Evolutionary conservation across 2,888 invertebrate genomes (phyloP).

Genomic region (Xylocampa areola): DNA sequence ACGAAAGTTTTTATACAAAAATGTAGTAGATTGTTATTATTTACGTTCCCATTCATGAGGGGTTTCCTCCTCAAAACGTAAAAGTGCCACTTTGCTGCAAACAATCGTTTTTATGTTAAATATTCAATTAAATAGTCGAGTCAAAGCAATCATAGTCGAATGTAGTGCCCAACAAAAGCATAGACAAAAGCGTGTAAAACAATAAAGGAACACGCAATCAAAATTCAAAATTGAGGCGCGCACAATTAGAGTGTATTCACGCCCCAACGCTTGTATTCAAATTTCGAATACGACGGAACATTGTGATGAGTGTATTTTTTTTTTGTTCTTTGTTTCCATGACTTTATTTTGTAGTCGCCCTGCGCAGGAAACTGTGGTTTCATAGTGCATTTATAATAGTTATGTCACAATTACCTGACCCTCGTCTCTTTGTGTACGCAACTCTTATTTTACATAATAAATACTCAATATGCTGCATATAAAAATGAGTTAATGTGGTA

Average conservation of each 20-base stretch:
- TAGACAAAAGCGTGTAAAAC: conserved; percentile 79
- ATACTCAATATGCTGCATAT: conserved; percentile 1
- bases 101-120: conserved; percentile 51
- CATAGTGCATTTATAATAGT: conserved; percentile 6
- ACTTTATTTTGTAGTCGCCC: conserved; percentile 38
- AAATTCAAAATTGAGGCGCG: conserved; percentile 80
- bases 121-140: conserved; percentile 46
- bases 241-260: conserved; percentile 80
- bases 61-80: conserved; percentile 32
- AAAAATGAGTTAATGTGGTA: conserved; percentile 11
- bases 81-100: conserved; percentile 36
- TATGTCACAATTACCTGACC: conserved; percentile 2
- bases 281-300: conserved; percentile 79
- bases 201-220: conserved; percentile 80
- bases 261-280: conserved; percentile 84
- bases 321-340: conserved; percentile 67
- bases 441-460: neutral
- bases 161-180: conserved; percentile 53
- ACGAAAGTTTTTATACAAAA: no score
- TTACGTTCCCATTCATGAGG: conserved; percentile 29
- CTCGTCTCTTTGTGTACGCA: neutral
- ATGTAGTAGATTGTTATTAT: no score
- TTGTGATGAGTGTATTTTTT: conserved; percentile 57
- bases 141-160: conserved; percentile 55
- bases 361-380: conserved; percentile 34